These are phyloP conservation scores for Orthosia gracilis DNA, from an alignment of 2,888 invertebrate species.

Conservation along the genomic window DNA sequence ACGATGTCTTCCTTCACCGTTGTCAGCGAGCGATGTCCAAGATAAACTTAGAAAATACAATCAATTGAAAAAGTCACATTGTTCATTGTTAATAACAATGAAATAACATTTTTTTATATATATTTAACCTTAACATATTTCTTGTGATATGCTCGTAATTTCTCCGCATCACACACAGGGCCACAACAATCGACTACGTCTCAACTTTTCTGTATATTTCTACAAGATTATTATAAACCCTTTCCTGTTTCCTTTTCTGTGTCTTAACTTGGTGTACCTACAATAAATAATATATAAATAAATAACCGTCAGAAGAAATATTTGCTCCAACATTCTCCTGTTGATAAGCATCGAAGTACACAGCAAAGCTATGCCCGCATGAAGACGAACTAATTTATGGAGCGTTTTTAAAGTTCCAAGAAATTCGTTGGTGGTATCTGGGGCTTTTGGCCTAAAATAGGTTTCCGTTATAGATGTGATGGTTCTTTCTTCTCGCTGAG, in stretches of 20 bases:
- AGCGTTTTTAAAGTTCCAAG: constrained; percentile 51
- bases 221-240: neutral
- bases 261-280: too few species aligned
- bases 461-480: constrained; percentile 16
- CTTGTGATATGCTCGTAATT: neutral
- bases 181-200: too few species aligned
- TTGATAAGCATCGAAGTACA: constrained; percentile 53
- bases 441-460: constrained; percentile 35
- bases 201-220: neutral
- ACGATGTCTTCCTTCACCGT: too few species aligned
- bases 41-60: too few species aligned
- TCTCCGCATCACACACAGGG: neutral
- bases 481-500: constrained; percentile 13
- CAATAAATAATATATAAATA: too few species aligned
- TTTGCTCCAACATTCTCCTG: constrained; percentile 30
- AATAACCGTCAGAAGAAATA: neutral
- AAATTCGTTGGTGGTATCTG: constrained; percentile 56
- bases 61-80: too few species aligned
- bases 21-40: too few species aligned
- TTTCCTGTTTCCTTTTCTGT: too few species aligned
- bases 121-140: neutral
- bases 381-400: constrained; percentile 49
- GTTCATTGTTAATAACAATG: neutral
- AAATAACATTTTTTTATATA: too few species aligned
- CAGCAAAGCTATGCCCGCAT: constrained; percentile 28